phyloP scores from a whole-genome alignment of 1,140 invertebrate genomes.

The Proctacanthus coquilletti region DNA sequence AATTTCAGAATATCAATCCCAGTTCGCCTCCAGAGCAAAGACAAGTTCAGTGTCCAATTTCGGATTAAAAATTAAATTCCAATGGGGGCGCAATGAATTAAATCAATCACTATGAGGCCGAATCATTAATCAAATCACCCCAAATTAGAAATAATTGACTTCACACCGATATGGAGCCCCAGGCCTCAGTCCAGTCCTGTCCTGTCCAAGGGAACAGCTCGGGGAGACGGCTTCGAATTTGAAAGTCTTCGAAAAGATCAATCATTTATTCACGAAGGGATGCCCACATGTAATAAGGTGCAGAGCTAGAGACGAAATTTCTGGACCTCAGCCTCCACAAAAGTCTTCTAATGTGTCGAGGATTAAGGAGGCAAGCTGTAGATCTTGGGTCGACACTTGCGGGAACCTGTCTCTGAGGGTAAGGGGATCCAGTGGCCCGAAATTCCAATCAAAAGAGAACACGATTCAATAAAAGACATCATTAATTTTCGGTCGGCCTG shows the following conservation, averaged over 20 bases:
- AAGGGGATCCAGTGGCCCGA: neutral
- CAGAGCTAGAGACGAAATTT: no score
- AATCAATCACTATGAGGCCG: no score
- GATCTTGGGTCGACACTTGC: no score
- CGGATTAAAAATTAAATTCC: no score
- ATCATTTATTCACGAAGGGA: conserved; percentile 3
- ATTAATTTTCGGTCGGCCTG: neutral
- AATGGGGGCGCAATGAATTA: no score
- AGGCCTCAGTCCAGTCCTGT: neutral
- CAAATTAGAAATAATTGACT: conserved; percentile 3
- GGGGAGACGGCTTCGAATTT: no score
- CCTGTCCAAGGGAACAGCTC: neutral
- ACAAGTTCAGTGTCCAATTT: no score
- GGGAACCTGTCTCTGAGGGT: no score
- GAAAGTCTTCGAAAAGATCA: no score
- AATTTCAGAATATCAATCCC: no score
- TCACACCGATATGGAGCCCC: neutral
- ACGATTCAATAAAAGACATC: conserved; percentile 3
- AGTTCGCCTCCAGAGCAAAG: no score
- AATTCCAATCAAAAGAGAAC: conserved; percentile 1
- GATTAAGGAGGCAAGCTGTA: no score
- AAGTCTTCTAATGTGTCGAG: neutral
- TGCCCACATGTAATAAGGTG: neutral
- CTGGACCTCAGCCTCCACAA: conserved; percentile 1
- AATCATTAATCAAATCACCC: conserved; percentile 1